Evolutionary conservation across 1,140 invertebrate species (phyloP).

Genomic region (Drosophila hydei): DNA sequence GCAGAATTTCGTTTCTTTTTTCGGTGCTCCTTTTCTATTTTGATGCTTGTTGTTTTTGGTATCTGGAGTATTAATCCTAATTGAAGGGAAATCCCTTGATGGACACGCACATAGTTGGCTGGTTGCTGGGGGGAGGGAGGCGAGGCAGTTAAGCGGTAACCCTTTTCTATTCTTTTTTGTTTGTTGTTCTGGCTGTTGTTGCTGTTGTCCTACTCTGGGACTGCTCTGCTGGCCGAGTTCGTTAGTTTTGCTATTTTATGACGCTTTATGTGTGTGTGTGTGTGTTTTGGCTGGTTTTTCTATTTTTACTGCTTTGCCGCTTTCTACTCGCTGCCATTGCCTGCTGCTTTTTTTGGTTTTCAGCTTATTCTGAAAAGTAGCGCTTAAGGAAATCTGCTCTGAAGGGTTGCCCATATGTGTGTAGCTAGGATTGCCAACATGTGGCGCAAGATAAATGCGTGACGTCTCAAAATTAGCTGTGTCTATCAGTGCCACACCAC

Average conservation of each 20-base stretch:
- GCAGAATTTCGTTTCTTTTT: slow-evolving; percentile 34
- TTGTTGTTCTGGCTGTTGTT: slow-evolving; percentile 22
- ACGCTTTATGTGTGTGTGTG: slow-evolving; percentile 46
- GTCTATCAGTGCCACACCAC: slow-evolving; percentile 27
- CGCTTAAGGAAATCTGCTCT: slow-evolving; percentile 45
- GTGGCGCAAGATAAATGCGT: slow-evolving; percentile 53
- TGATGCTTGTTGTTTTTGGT: slow-evolving; percentile 49
- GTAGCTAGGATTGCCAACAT: slow-evolving; percentile 34
- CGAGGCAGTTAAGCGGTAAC: slow-evolving; percentile 55
- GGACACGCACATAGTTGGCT: slow-evolving; percentile 50
- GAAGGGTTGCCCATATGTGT: slow-evolving; percentile 12
- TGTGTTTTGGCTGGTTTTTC: slow-evolving; percentile 30
- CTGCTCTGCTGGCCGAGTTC: slow-evolving; percentile 42
- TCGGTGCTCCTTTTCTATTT: slow-evolving; percentile 31
- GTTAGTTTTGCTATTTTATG: slow-evolving; percentile 59
- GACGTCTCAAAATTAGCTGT: slow-evolving; percentile 42
- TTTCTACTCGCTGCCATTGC: not conserved
- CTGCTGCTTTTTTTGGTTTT: not conserved
- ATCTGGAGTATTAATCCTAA: slow-evolving; percentile 82
- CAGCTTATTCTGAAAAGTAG: slow-evolving; percentile 38
- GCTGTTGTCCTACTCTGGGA: slow-evolving; percentile 32
- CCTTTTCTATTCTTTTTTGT: slow-evolving; percentile 46
- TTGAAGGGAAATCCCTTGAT: slow-evolving; percentile 81
- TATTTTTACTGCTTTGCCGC: slow-evolving; percentile 15
- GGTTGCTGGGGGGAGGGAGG: not conserved